Base-by-base conservation (phyloP, 1,140 invertebrate species). In the Alviniconcha marisindica region DNA sequence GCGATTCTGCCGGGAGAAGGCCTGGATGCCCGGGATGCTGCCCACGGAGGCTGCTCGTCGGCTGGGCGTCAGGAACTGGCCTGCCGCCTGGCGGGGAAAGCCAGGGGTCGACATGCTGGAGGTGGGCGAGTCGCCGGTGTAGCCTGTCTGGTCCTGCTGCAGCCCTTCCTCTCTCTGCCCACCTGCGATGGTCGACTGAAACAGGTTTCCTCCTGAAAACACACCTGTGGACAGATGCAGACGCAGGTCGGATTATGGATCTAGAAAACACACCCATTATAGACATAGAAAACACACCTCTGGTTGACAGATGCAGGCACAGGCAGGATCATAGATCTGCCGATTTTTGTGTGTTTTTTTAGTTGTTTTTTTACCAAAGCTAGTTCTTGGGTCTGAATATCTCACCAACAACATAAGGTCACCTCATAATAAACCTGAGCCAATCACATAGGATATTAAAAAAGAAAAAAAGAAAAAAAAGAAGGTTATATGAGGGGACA, bases 91-190 rank as follows among this genome's bases (percentile, higher is more conserved):
- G 0, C 56, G 38, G 51, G 36, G 12, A 21, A 44, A 28, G 15
- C 40, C 54, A 38, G 80, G 44, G 51, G 73, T 44, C 24, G 44
- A 21, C n/a, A 82, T 78, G n/a, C 81, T 81, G 66, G 84, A 85
- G 56, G 84, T 83, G 18, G 84, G 82, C 14, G 84, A 77, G 31
- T 80, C 84, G 78, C 63, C 78, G 33, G 77, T 40, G 81, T 69
- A 81, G 48, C n/a, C 33, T 44, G 18, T 36, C 60, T 42, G 83
- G 66, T 76, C 86, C 31, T 63, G 83, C 36, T 31, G 83, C 24
- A 24, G 83, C 38, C 33, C 36, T 14, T 80, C 60, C 12, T 80
- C 54, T 21, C 38, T 78, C 7, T 56, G 51, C 14, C 12, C 21
- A 5, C 51, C n/a, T 3, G 81, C 44, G n/a, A n/a, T 0, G 24